Percentiles rank a stretch among this genome's conserved stretches.
These are phyloP conservation scores for Podarcis raffonei DNA, from an alignment of 2,113 vertebrate species.

Conservation along the genomic window DNA sequence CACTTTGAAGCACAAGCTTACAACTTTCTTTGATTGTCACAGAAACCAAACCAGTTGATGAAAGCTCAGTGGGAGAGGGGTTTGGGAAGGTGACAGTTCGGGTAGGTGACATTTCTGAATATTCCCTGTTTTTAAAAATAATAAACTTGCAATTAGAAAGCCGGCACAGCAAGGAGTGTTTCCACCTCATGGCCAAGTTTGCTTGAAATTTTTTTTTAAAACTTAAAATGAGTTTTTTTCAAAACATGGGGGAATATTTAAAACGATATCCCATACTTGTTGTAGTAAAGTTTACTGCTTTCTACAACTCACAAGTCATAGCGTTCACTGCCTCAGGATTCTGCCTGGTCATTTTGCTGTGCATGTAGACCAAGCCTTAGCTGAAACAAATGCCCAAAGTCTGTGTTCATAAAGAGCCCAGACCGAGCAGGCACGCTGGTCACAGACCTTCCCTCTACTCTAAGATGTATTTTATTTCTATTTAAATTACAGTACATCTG, in stretches of 20 bases:
- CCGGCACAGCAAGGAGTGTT: neutral
- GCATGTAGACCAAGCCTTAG: neutral
- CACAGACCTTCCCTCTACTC: no score
- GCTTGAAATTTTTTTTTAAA: neutral
- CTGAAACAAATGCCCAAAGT: neutral
- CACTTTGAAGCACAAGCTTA: neutral
- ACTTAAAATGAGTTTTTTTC: neutral
- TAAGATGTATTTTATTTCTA: no score
- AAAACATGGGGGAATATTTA: neutral
- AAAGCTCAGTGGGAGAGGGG: no score
- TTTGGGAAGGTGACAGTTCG: neutral
- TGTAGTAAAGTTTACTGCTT: neutral
- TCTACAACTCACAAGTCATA: neutral
- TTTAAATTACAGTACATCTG: no score
- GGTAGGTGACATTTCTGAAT: neutral
- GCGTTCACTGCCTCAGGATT: neutral
- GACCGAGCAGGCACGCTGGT: no score
- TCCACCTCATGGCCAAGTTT: neutral
- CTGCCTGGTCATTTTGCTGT: neutral
- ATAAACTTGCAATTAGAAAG: neutral
- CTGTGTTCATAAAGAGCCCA: neutral
- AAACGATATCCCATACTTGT: neutral
- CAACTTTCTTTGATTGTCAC: neutral
- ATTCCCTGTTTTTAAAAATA: neutral
- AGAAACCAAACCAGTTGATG: no score